These are phyloP conservation scores for Prorops nasuta DNA, from an alignment of 1,140 invertebrate species.

Conservation along the genomic window DNA sequence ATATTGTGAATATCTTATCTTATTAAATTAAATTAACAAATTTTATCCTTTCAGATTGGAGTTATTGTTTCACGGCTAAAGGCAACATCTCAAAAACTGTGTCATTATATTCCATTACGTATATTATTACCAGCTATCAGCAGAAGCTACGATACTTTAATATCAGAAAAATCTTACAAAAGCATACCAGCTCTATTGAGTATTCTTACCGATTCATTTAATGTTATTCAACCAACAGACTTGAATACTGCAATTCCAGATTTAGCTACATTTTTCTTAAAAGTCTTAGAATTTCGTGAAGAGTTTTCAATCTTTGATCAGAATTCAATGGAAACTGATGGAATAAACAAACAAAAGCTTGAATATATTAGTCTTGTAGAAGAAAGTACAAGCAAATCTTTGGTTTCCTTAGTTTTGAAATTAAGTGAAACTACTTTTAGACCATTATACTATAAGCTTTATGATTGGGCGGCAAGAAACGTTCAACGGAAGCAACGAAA, in stretches of 20 bases:
- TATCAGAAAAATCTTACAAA: conserved; percentile 60
- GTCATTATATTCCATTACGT: conserved; percentile 67
- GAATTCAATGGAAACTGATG: conserved; percentile 35
- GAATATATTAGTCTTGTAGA: conserved; percentile 62
- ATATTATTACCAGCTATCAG: conserved; percentile 75
- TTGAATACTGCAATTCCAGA: conserved; percentile 65
- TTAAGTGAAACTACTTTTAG: conserved; percentile 84
- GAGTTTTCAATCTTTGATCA: conserved; percentile 41
- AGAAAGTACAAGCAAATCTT: conserved; percentile 68
- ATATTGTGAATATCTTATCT: neutral
- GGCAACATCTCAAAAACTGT: conserved; percentile 67
- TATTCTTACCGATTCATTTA: conserved; percentile 71
- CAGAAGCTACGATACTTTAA: conserved; percentile 64
- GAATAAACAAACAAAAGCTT: conserved; percentile 45
- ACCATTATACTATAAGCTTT: conserved; percentile 83
- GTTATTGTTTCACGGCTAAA: conserved; percentile 61
- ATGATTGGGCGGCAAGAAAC: conserved; percentile 76
- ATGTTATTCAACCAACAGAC: conserved; percentile 58
- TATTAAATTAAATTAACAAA: neutral
- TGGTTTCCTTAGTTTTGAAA: conserved; percentile 79
- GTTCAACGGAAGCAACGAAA: conserved; percentile 63
- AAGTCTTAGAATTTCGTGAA: conserved; percentile 70
- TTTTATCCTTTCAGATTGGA: conserved; percentile 44
- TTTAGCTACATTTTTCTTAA: conserved; percentile 73
- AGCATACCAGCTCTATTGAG: conserved; percentile 71